A percentile compares a stretch with the other conserved stretches of the same genome.
Conservation (phyloP, 2,888 invertebrate genomes). For the Melieria crassipennis region DNA sequence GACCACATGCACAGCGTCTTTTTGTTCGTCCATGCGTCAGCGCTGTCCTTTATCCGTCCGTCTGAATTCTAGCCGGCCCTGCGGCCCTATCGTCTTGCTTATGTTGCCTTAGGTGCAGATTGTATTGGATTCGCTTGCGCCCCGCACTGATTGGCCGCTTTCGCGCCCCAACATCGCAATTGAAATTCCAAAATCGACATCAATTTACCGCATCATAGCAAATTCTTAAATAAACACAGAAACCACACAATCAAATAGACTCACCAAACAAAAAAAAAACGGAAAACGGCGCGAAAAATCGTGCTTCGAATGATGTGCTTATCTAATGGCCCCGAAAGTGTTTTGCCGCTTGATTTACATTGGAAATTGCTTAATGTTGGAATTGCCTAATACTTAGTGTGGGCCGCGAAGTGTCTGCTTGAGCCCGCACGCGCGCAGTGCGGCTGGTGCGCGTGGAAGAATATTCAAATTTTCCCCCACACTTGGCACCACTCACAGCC, state of each 20-base stretch:
- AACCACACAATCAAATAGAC: slow-evolving; percentile 42
- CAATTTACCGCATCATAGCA: slow-evolving; percentile 34
- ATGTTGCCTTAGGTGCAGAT: too few species aligned
- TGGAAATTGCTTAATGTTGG: slow-evolving; percentile 1
- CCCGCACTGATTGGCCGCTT: too few species aligned
- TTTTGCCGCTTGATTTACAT: background rate
- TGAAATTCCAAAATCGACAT: slow-evolving; percentile 40
- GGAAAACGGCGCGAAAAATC: slow-evolving; percentile 29
- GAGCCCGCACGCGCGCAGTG: too few species aligned
- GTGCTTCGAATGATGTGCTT: slow-evolving; percentile 32
- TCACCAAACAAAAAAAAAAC: slow-evolving; percentile 4
- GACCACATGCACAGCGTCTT: background rate
- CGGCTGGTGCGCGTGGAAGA: too few species aligned
- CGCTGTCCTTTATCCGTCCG: too few species aligned
- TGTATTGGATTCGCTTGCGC: too few species aligned
- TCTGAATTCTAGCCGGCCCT: too few species aligned
- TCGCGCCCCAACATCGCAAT: slow-evolving; percentile 20
- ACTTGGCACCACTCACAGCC: too few species aligned
- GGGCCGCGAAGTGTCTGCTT: background rate
- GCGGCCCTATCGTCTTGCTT: too few species aligned
- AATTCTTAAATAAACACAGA: slow-evolving; percentile 55
- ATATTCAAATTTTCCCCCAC: too few species aligned
- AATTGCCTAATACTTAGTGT: slow-evolving; percentile 1
- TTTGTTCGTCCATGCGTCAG: too few species aligned
- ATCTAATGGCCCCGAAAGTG: background rate